Base-by-base conservation (phyloP, 2,888 invertebrate genomes). In the Drosophila greeni region DNA sequence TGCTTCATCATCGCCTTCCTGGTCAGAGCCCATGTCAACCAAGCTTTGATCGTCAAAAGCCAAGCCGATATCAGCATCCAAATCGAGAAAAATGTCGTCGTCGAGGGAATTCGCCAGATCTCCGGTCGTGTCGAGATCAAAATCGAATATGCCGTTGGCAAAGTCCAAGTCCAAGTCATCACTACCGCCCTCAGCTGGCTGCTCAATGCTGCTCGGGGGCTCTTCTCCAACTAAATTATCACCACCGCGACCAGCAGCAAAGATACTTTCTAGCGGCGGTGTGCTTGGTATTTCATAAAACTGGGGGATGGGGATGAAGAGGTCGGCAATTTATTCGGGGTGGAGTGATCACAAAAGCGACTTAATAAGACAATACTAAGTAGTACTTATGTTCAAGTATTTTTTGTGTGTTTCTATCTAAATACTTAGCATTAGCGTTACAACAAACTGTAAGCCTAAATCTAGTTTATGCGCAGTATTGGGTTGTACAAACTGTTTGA, bases 291-390 rank as follows among this genome's bases (percentile, higher is more conserved):
- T 47, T 56, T 65, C 75, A 85, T 81, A 83, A 77, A 76, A 75
- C 81, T 85, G 75, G 61, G 52, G 72, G 68, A 69, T 83, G 75
- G 45, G 45, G 45, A 29, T 45, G 45, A 45, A 74, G 65, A 75
- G 61, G 74, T 75, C 74, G 71, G 68, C 68, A 61, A 69, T 82
- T 81, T 82, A 82, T 82, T 82, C 58, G 69, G 62, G 52, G 57
- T 61, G 60, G 60, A 61, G 60, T 36, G 65, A 84, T 80, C 85
- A 84, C 81, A 84, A 57, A 61, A 76, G 65, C 45, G 29, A 68
- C 70, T 81, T 65, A 53, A 58, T 66, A 48, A 33, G 68, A 71
- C 52, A 61, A 66, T 68, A 80, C 65, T 61, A 45, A 14, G 45
- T 14, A 60, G 60, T 61, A 64, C 59, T 70, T 67, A 69, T 61